Conservation (phyloP, 2,888 invertebrate species). For the Hyposoter didymator region DNA sequence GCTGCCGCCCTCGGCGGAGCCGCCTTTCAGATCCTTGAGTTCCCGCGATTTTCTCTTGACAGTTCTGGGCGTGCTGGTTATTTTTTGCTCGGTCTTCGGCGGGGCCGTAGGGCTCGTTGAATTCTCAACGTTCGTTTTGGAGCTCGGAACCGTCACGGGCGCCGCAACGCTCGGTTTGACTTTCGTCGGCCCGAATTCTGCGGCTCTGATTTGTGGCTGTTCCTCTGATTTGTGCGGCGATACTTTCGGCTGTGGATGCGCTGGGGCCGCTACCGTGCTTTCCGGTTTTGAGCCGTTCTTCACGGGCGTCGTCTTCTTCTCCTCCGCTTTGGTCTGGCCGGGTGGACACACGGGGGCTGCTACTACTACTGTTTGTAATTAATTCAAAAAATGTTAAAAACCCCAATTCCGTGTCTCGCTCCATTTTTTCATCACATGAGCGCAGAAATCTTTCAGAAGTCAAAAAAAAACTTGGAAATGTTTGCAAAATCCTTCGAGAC, state of each 20-base stretch:
- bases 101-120: constrained; percentile 77
- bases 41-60: constrained; percentile 81
- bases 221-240: constrained; percentile 66
- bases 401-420: background rate
- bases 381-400: constrained; percentile 22
- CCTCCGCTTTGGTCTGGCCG: constrained; percentile 78
- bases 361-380: constrained; percentile 45
- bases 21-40: constrained; percentile 79
- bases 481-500: too few species aligned
- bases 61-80: constrained; percentile 74
- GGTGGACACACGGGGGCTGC: constrained; percentile 69
- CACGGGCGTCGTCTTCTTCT: constrained; percentile 77
- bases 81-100: constrained; percentile 80
- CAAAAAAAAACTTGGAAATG: too few species aligned
- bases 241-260: constrained; percentile 61
- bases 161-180: constrained; percentile 37
- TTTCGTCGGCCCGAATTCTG: constrained; percentile 44
- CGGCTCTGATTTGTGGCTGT: constrained; percentile 55
- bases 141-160: constrained; percentile 45
- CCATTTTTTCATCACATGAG: background rate
- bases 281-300: constrained; percentile 75
- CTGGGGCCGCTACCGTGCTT: constrained; percentile 33
- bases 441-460: too few species aligned
- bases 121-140: constrained; percentile 65
- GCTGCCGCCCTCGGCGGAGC: constrained; percentile 79